Percentiles rank a stretch among this genome's conserved stretches.
Conservation (phyloP, 2,797 vertebrate species). For the Mormyrops attenuatus region DNA sequence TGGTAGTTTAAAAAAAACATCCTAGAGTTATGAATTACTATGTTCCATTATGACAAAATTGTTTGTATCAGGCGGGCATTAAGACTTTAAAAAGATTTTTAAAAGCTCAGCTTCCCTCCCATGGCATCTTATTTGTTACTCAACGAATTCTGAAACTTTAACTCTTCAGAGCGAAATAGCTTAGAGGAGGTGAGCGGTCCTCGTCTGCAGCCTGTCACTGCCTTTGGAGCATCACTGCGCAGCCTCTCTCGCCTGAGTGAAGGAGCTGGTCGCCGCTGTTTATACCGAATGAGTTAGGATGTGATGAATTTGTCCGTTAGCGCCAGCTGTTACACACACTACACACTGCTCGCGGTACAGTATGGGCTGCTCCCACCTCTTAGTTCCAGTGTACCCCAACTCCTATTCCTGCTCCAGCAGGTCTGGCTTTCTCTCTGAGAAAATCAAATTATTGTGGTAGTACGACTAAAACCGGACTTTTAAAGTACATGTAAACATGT, state of each 20-base stretch:
- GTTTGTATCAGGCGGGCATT: not conserved
- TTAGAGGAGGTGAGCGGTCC: not conserved
- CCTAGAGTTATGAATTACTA: slow-evolving; percentile 67
- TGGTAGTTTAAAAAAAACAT: slow-evolving; percentile 50
- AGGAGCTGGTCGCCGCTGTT: not conserved
- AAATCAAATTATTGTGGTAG: too few relatives aligned
- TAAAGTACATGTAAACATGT: too few relatives aligned
- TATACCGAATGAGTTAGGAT: not conserved
- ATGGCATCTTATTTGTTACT: not conserved
- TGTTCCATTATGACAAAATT: slow-evolving; percentile 42
- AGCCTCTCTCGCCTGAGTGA: not conserved
- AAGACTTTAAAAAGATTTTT: not conserved
- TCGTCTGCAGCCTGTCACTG: not conserved
- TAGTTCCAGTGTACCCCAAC: too few relatives aligned
- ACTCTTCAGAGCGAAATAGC: not conserved
- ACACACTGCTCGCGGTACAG: too few relatives aligned
- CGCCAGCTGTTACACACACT: too few relatives aligned
- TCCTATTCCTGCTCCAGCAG: too few relatives aligned
- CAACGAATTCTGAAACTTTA: not conserved
- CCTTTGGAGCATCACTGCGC: not conserved
- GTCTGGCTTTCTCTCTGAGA: too few relatives aligned
- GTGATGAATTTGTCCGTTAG: not conserved
- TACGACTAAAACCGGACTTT: too few relatives aligned
- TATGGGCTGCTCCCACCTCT: too few relatives aligned
- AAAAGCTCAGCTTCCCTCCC: not conserved